Base-by-base conservation (phyloP, 2,797 vertebrate genomes). In the Emys orbicularis region DNA sequence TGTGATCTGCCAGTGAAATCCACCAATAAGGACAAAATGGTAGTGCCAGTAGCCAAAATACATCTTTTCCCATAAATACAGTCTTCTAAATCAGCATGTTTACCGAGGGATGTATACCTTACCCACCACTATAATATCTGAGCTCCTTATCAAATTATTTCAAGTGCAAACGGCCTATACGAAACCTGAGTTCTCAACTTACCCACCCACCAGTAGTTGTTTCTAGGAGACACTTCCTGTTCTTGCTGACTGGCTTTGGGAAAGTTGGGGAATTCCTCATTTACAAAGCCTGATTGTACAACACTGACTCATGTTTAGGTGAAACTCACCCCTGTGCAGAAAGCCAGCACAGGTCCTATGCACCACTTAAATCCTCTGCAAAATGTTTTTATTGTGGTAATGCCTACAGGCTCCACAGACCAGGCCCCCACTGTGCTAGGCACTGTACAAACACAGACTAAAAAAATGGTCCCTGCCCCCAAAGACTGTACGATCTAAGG, bases 1-100 rank as follows among this genome's bases (percentile, higher is more conserved):
- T 0, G 2, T 18, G 25, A 65, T 86, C 82, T 59, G 8, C 0
- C 0, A 79, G 9, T 5, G 82, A n/a, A 90, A 88, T 0, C 68
- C 4, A 95, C 74, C 16, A 44, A 80, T 12, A 84, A 56, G 15
- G 53, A 6, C 3, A 53, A 81, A 65, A 79, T 13, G 56, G 89
- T 50, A 57, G n/a, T 81, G 31, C 27, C 1, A 1, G 52, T 25
- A 72, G 77, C 7, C 77, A 90, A 90, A 82, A 8, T 65, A n/a
- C 37, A 93, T 0, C 0, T 34, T 61, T 25, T 19, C 0, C 1
- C 2, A 31, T 44, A 85, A 93, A 80, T 3, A 29, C 16, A 16
- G 1, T 8, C 57, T 84, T 50, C 41, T 77, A 68, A 16, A 88
- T 44, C 52, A 84, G 52, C 23, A 59, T 2, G 56, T 56, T 56